Conservation (phyloP, 2,888 invertebrate genomes). For the Volucella inflata region DNA sequence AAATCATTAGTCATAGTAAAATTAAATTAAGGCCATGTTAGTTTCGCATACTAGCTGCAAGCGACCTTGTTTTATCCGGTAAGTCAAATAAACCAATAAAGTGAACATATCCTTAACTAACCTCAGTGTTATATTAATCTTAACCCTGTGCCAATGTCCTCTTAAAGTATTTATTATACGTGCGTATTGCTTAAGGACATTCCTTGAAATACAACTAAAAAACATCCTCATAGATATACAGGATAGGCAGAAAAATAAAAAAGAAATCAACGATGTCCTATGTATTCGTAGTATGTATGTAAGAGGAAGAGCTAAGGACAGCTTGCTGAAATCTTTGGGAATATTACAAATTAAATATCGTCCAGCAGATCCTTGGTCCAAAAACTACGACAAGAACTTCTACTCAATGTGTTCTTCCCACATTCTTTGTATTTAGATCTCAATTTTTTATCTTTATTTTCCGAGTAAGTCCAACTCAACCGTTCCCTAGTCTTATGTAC, state of each 20-base stretch:
- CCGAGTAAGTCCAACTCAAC: slow-evolving; percentile 4
- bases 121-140: slow-evolving; percentile 19
- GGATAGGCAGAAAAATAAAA: neutral
- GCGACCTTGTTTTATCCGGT: neutral
- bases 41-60: too few relatives aligned
- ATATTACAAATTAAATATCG: slow-evolving; percentile 31
- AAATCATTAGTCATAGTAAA: too few relatives aligned
- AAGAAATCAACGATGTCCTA: slow-evolving; percentile 5
- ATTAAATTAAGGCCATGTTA: neutral
- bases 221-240: slow-evolving; percentile 1
- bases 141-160: slow-evolving; percentile 45
- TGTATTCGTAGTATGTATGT: slow-evolving; percentile 17
- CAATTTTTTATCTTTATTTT: slow-evolving; percentile 17
- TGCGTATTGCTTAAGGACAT: neutral
- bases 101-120: neutral
- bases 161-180: slow-evolving; percentile 22
- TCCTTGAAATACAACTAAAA: slow-evolving; percentile 16
- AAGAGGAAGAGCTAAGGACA: neutral
- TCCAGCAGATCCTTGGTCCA: slow-evolving; percentile 18
- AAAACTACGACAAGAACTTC: slow-evolving; percentile 48
- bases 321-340: slow-evolving; percentile 12
- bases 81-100: slow-evolving; percentile 7
- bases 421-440: slow-evolving; percentile 22
- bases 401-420: slow-evolving; percentile 27
- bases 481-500: neutral